Conservation (phyloP, 2,113 vertebrate species). For the Pipra filicauda region DNA sequence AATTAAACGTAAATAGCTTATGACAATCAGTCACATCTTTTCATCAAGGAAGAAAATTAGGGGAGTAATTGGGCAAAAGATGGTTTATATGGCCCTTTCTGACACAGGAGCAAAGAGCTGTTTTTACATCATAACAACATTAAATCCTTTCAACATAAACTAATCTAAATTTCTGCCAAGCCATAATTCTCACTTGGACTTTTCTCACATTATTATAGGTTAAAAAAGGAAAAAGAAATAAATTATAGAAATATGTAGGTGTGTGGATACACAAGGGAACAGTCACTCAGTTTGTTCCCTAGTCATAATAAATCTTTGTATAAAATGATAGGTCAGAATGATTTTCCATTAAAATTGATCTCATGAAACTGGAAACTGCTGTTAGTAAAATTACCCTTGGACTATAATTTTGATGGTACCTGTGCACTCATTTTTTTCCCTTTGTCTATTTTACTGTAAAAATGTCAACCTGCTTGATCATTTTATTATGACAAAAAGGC, state of each 20-base stretch:
- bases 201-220: background rate
- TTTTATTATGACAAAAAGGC: background rate
- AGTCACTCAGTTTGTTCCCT: background rate
- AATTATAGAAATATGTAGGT: background rate
- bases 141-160: background rate
- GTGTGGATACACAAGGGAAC: background rate
- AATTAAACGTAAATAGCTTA: background rate
- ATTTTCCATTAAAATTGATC: background rate
- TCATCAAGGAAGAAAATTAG: slow-evolving; percentile 1
- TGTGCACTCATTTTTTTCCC: background rate
- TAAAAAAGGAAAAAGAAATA: background rate
- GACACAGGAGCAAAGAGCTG: background rate
- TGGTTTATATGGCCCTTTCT: background rate
- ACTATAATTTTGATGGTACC: background rate
- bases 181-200: background rate
- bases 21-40: background rate
- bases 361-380: background rate
- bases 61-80: background rate
- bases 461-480: background rate
- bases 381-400: background rate
- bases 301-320: background rate
- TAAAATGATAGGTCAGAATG: background rate
- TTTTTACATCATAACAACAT: background rate
- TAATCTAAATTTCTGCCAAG: background rate
- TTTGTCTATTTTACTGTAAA: background rate